Base-by-base conservation (phyloP, 2,113 vertebrate species). In the Synodontis membranacea region DNA sequence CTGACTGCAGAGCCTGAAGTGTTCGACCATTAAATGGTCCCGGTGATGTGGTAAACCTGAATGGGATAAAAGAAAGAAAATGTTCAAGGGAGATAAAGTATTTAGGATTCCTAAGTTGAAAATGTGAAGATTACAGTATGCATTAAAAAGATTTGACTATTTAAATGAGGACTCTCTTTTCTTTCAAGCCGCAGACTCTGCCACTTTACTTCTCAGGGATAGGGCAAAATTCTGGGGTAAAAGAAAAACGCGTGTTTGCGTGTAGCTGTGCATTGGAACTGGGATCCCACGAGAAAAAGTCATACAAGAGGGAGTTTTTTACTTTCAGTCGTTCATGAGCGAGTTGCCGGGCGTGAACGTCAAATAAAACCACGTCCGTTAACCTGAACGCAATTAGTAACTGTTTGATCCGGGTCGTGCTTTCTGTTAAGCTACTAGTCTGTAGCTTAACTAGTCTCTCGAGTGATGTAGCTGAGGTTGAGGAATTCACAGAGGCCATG, bases 11-110 rank as follows among this genome's bases (percentile, higher is more conserved):
- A 92, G 93, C 92, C 93, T 80, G 78, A 80, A 80, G 92, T 93
- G 93, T 90, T 92, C 92, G 91, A 92, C 90, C 89, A 95, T 95
- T 93, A 94, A 94, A 93, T 91, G 91, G 89, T 91, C 91, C 88
- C 88, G 39, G 54, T 7, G 34, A 58, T 80, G 52, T 42, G 34
- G 78, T 80, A 80, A 80, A 58, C 39, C 52, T 23, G 52, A 80
- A 80, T 58, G 23, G 34, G 58, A 42, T 80, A 80, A 93, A 90
- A 92, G 91, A 94, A 91, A 91, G 91, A 93, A 93, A 75, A 58
- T 58, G 34, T 56, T 58, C 52, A 15, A 39, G 78, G 21, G 78
- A 58, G 78, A 58, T 58, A 39, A 39, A 42, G 58, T 80, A 52
- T 80, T 80, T 80, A 80, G 39, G 21, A 12, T 56, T 56, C 50